Base-by-base conservation (phyloP, 1,140 invertebrate genomes). In the Drosophila jambulina region DNA sequence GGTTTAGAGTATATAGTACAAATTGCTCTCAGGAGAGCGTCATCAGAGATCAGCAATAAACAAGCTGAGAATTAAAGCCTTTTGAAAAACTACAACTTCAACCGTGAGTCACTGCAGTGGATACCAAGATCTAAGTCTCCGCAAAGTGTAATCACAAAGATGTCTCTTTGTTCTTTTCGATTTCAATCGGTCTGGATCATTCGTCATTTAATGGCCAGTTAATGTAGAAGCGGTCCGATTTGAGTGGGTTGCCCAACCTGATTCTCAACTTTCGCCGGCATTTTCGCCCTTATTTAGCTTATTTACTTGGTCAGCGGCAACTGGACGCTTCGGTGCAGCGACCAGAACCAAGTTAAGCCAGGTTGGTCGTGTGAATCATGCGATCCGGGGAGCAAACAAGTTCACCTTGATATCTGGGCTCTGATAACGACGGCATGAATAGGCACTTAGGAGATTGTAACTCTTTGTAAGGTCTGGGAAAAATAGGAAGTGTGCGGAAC, bases 251-350 rank as follows among this genome's bases (percentile, higher is more conserved):
- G 69, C 45, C 64, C 60, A 87, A 87, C 84, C 84, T 81, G 84
- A 88, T 90, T 80, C 84, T 80, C 80, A 78, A 84, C 80, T 87
- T 87, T 88, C 72, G 77, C 67, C 74, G 48, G 60, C 53, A 23
- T 56, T 56, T 49, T 49, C 54, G 77, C 63, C 80, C 68, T 79
- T 83, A 64, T 69, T 57, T 38, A 58, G 48, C 57, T 67, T 38
- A 38, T 56, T 38, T 25, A 38, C 53, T 56, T 56, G 54, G 32
- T 25, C 34, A 46, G 32, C 53, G 25, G 29, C 56, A 12, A 65
- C 48, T 32, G 49, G 29, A 49, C 62, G 46, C 48, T 74, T 48
- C 19, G 49, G 69, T 80, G 67, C 68, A 87, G 34, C 72, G 77
- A 56, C 53, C 78, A 83, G n/a, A 70, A 78, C 59, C 59, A 32